Base-by-base conservation (phyloP, 2,113 vertebrate genomes). In the Gymnorhina tibicen region DNA sequence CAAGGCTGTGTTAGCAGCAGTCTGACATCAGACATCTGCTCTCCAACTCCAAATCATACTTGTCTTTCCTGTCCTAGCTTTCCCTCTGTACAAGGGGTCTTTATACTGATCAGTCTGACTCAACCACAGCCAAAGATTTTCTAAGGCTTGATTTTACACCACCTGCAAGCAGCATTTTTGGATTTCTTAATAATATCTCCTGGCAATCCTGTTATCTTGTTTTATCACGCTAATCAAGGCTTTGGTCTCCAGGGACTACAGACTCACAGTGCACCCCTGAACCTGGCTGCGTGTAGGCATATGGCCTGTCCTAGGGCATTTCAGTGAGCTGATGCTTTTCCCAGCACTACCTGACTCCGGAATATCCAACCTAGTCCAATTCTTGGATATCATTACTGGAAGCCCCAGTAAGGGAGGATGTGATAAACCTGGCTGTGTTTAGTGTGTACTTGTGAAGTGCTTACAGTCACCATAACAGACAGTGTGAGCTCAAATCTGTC, bases 361-460 rank as follows among this genome's bases (percentile, higher is more conserved):
- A 28, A 5, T 4, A 47, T 4, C 33, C 35, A 55, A 3, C 22
- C 35, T 17, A 18, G 20, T 6, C 13, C 32, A 21, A 1, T 18
- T 60, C 49, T 46, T 55, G 42, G 6, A 8, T 27, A 24, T 19
- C 23, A 26, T 47, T 47, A 12, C 14, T 50, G 27, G 55, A 44
- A 77, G 3, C 7, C 44, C 16, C 7, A 22, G 30, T 5, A 39
- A 74, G 56, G 68, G 13, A 79, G 11, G 46, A 26, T 3, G 18
- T 26, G 41, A 20, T 18, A 39, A 52, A 64, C 41, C 53, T 56
- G 28, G 13, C 49, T 56, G 22, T 21, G 21, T 37, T 33, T 8
- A 16, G 22, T 0, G 0, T 17, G 55, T 6, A 11, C 16, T 7
- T 44, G 1, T 62, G 46, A 46, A 1, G 6, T 23, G 14, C 16